Evolutionary conservation across 1,140 invertebrate species (phyloP).

Genomic region (Lepidostoma basale): DNA sequence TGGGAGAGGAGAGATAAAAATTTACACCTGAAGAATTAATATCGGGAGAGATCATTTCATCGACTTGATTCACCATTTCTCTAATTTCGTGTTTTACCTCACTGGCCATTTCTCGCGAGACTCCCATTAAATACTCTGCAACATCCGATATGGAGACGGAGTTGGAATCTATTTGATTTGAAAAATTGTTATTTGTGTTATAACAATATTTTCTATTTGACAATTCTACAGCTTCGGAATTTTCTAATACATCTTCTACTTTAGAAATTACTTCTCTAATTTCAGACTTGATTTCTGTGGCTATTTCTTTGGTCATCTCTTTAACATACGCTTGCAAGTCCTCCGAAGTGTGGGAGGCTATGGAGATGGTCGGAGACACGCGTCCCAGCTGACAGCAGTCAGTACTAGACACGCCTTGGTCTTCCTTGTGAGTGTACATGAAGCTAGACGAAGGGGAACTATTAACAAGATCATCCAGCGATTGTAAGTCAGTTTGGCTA

Average conservation of each 20-base stretch:
- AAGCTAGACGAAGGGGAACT: constrained; percentile 61
- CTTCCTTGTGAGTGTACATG: constrained; percentile 54
- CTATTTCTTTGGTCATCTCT: constrained; percentile 76
- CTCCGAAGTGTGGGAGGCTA: constrained; percentile 65
- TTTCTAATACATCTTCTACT: constrained; percentile 76
- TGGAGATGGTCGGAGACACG: constrained; percentile 64
- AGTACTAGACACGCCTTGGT: constrained; percentile 56
- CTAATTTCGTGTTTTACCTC: constrained; percentile 79
- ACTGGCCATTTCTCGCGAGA: constrained; percentile 77
- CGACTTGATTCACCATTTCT: constrained; percentile 73
- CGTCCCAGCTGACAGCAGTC: constrained; percentile 64
- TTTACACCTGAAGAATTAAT: constrained; percentile 40
- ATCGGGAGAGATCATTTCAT: constrained; percentile 70
- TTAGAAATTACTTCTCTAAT: constrained; percentile 78
- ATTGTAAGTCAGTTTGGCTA: constrained; percentile 72
- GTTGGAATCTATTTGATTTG: constrained; percentile 61
- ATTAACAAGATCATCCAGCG: constrained; percentile 61
- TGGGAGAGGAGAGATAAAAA: constrained; percentile 42
- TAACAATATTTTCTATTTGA: constrained; percentile 56
- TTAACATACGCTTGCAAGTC: constrained; percentile 75
- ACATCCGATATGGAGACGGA: constrained; percentile 75
- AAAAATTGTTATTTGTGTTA: constrained; percentile 44
- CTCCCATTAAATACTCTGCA: constrained; percentile 75
- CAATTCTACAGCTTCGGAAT: constrained; percentile 62
- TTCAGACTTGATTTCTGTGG: constrained; percentile 81